Conservation (phyloP, 2,888 invertebrate genomes). For the Papilio demoleus region DNA sequence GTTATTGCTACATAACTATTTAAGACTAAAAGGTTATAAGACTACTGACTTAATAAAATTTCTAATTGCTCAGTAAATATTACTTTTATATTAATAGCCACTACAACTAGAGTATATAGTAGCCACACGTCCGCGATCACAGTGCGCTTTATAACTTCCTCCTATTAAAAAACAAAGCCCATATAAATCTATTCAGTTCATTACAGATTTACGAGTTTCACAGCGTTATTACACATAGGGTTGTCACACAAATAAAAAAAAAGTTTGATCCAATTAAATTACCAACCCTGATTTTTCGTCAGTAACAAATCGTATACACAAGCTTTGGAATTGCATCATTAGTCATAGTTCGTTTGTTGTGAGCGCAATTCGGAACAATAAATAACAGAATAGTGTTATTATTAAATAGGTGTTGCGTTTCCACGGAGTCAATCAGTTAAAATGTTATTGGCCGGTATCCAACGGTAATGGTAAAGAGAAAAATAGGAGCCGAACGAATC, state of each 20-base stretch:
- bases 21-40: too few relatives aligned
- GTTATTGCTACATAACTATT: too few relatives aligned
- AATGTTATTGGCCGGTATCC: constrained; percentile 49
- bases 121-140: constrained; percentile 14
- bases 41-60: too few relatives aligned
- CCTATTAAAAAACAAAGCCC: constrained; percentile 33
- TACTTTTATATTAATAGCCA: background rate
- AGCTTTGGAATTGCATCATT: constrained; percentile 4
- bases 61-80: background rate
- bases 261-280: background rate
- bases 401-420: constrained; percentile 55
- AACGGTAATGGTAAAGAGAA: constrained; percentile 45
- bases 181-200: constrained; percentile 31
- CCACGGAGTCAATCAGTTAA: constrained; percentile 66
- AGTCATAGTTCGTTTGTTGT: constrained; percentile 18
- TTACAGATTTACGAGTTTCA: constrained; percentile 36
- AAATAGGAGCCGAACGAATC: constrained; percentile 34
- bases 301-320: constrained; percentile 18
- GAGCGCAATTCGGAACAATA: constrained; percentile 34
- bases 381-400: constrained; percentile 49
- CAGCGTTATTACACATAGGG: constrained; percentile 27
- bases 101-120: background rate
- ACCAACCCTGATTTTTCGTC: constrained; percentile 15
- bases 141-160: constrained; percentile 27
- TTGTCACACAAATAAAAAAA: background rate